Evolutionary conservation across 2,797 vertebrate genomes (phyloP).

Genomic region (Gobio occitaniae): DNA sequence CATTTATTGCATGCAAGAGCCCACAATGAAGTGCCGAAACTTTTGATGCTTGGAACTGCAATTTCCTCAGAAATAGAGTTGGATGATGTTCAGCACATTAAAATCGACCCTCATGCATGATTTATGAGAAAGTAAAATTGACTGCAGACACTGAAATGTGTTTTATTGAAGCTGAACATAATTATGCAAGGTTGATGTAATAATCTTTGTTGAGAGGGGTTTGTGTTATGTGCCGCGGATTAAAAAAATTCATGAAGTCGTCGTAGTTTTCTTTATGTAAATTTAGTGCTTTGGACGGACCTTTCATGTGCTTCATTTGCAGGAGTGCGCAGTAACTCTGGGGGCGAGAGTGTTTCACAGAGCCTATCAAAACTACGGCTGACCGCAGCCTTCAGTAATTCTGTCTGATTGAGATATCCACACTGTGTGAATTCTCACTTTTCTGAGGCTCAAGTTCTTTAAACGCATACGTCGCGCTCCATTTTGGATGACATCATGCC

Average conservation of each 20-base stretch:
- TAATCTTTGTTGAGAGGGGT: constrained; percentile 49
- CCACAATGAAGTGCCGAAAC: constrained; percentile 14
- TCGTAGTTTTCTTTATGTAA: constrained; percentile 33
- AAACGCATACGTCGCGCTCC: not conserved
- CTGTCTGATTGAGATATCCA: not conserved
- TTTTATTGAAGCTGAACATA: constrained; percentile 39
- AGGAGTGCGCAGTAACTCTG: no score
- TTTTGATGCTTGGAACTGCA: constrained; percentile 47
- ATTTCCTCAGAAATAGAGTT: constrained; percentile 49
- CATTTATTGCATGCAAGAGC: constrained; percentile 13
- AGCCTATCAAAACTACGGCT: not conserved
- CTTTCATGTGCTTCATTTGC: constrained; percentile 10
- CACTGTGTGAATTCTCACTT: not conserved
- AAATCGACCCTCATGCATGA: constrained; percentile 52
- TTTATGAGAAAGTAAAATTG: constrained; percentile 52
- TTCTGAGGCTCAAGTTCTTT: not conserved
- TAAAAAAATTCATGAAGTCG: constrained; percentile 19
- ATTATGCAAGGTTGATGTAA: constrained; percentile 50
- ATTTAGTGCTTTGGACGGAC: constrained; percentile 7
- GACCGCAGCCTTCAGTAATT: not conserved
- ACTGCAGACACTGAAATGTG: constrained; percentile 40
- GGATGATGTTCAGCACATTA: constrained; percentile 29
- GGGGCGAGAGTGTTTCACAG: constrained; percentile 1
- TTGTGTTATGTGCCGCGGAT: constrained; percentile 24
- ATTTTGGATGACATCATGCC: not conserved